Percentiles rank a stretch among this genome's conserved stretches.
Conservation (phyloP, 2,888 invertebrate species). For the Diarsia brunnea region DNA sequence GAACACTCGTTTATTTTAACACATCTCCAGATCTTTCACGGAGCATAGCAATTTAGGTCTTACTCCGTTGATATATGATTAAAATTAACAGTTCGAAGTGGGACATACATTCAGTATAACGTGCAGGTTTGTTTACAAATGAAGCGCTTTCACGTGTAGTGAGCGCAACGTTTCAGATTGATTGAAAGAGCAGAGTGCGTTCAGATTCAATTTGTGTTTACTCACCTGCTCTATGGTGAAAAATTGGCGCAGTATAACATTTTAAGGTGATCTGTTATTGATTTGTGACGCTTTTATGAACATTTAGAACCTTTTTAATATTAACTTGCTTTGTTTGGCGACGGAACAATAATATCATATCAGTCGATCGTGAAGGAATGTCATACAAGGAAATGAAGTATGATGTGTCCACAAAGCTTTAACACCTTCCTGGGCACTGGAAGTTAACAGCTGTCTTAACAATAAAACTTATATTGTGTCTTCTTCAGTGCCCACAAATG, state of each 20-base stretch:
- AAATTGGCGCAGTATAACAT: background rate
- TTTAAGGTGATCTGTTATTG: background rate
- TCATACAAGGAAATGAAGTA: background rate
- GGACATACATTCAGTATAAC: conserved; percentile 22
- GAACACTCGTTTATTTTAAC: conserved; percentile 41
- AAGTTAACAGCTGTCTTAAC: background rate
- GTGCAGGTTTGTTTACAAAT: conserved; percentile 56
- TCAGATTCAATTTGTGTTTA: conserved; percentile 47
- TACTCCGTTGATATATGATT: conserved; percentile 19
- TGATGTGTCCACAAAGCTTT: background rate
- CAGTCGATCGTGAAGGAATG: background rate
- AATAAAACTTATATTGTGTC: conserved; percentile 20
- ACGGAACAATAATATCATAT: background rate
- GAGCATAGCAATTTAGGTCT: conserved; percentile 4
- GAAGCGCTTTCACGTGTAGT: conserved; percentile 52
- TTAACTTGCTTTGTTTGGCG: background rate
- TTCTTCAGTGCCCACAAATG: conserved; percentile 17
- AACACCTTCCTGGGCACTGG: background rate
- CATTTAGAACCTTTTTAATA: background rate
- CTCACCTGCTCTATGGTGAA: conserved; percentile 14
- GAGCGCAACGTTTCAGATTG: conserved; percentile 52
- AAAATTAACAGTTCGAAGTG: conserved; percentile 15
- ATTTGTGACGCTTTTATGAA: background rate
- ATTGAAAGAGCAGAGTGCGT: conserved; percentile 56
- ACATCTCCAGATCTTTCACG: conserved; percentile 19